Evolutionary conservation across 2,113 vertebrate species (phyloP).

Genomic region (Australoheros scitulus): DNA sequence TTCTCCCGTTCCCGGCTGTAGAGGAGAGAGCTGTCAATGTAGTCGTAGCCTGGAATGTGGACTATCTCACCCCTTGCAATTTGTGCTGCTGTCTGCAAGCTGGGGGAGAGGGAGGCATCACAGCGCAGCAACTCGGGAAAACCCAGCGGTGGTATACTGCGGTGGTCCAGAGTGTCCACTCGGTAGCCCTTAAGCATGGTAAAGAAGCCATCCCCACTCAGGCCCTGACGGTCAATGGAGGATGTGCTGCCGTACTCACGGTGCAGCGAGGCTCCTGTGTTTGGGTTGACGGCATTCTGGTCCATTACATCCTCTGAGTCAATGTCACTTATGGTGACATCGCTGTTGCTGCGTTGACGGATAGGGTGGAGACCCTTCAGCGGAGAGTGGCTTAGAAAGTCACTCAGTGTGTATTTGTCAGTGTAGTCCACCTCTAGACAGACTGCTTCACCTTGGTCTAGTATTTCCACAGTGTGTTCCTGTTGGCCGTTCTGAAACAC

Average conservation of each 20-base stretch:
- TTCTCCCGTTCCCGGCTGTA: slow-evolving; percentile 88
- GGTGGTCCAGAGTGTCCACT: slow-evolving; percentile 87
- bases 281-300: slow-evolving; percentile 94
- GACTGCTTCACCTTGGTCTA: slow-evolving; percentile 65
- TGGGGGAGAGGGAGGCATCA: slow-evolving; percentile 87
- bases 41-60: slow-evolving; percentile 90
- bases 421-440: slow-evolving; percentile 83
- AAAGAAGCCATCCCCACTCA: slow-evolving; percentile 89
- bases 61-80: slow-evolving; percentile 93
- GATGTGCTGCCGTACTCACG: slow-evolving; percentile 97
- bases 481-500: slow-evolving; percentile 87
- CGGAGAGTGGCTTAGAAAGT: slow-evolving; percentile 88
- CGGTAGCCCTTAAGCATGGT: slow-evolving; percentile 90
- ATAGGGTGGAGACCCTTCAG: slow-evolving; percentile 91
- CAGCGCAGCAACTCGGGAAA: slow-evolving; percentile 89
- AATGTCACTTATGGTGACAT: slow-evolving; percentile 97
- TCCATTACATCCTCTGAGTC: slow-evolving; percentile 93
- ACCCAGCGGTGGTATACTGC: slow-evolving; percentile 81
- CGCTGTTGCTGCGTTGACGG: slow-evolving; percentile 95
- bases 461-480: slow-evolving; percentile 83
- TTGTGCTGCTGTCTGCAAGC: slow-evolving; percentile 91
- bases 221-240: slow-evolving; percentile 94
- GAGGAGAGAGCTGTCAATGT: slow-evolving; percentile 85
- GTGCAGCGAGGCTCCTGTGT: slow-evolving; percentile 93
- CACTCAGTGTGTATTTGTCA: slow-evolving; percentile 86